Evolutionary conservation across 2,113 vertebrate genomes (phyloP), one percentile per base, ranked within the genome.

Genomic region (Pavo muticus): DNA sequence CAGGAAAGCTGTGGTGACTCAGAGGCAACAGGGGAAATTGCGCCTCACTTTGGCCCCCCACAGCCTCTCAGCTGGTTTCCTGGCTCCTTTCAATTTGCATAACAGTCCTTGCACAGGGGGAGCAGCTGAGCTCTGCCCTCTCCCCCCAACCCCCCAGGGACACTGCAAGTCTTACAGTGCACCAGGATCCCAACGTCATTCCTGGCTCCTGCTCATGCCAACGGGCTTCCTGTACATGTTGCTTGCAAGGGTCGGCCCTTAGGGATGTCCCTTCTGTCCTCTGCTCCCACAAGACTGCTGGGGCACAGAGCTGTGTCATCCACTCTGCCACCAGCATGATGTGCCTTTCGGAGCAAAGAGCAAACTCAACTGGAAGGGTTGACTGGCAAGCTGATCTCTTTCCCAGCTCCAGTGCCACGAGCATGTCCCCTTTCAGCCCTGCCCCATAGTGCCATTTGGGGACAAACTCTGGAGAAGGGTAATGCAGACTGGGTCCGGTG

Each of bases 121-220:
- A 15, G 14, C 11, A 23, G 44, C 44, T 18, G 0, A 57, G 86
- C 88, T 84, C 8, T 9, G 14, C 27, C 25, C 23, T 30, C 17
- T 16, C 16, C 17, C 13, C 8, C 50, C 52, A 14, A 14, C 21
- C 11, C 9, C 30, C 17, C 56, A 56, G 30, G 30, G 56, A 30
- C 17, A 11, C 56, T 7, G 18, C 4, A 14, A 32, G 14, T 56
- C 23, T 52, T 3, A 0, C 1, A 0, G 47, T 16, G 4, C 72
- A 2, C 1, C 45, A 11, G 65, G 27, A 70, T 91, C 37, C 85
- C 90, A 75, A 2, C 16, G 83, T 91, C 79, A 91, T 50, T 47
- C 69, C 45, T 6, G 10, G 64, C 30, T 87, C 45, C 18, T 25
- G 15, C 14, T 91, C 84, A 60, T 35, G 39, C 71, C 79, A 83